Evolutionary conservation across 2,797 vertebrate genomes (phyloP), one percentile per base, ranked within the genome.

Genomic region (Lacerta bilineata): DNA sequence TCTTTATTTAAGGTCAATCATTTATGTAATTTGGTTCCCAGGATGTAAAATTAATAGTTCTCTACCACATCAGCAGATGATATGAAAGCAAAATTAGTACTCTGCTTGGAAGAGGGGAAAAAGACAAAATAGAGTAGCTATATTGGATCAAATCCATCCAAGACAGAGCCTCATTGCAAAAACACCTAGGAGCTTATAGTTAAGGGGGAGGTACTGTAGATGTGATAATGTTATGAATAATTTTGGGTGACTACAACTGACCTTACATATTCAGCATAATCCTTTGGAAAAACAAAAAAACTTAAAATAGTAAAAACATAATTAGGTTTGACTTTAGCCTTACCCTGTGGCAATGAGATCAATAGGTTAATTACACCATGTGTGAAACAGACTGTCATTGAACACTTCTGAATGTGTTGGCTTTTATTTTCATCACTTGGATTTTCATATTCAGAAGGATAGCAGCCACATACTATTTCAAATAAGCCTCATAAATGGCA

Each of bases 291-390:
- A 84, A 50, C 50, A 59, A 55, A 27, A 59, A 59, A 59, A 61
- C 17, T 61, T 61, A 23, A 61, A 84, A 55, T 59, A 55, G 43
- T 72, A 72, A 10, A 50, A 84, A 59, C 69, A 59, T 74, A 84
- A 84, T 84, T 83, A 59, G 43, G 33, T 50, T 74, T 84, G 68
- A 83, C 81, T 25, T 64, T 64, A 69, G 81, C 29, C 66, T 46
- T 71, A 46, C 64, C 74, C 46, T 74, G 10, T 59, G 3, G 50
- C 83, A 84, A 74, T 74, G 71, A 84, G 83, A 84, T 84, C 69
- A 59, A 74, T 59, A 74, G 83, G 50, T 50, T 84, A 74, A 84
- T 84, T 39, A 36, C 17, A 74, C 17, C 69, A n/a, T 20, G 5
- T 68, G 41, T 23, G 81, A 71, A 71, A 46, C 41, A 46, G 50